These are phyloP conservation scores for Miichthys miiuy DNA, from an alignment of 2,797 vertebrate species.

Conservation along the genomic window DNA sequence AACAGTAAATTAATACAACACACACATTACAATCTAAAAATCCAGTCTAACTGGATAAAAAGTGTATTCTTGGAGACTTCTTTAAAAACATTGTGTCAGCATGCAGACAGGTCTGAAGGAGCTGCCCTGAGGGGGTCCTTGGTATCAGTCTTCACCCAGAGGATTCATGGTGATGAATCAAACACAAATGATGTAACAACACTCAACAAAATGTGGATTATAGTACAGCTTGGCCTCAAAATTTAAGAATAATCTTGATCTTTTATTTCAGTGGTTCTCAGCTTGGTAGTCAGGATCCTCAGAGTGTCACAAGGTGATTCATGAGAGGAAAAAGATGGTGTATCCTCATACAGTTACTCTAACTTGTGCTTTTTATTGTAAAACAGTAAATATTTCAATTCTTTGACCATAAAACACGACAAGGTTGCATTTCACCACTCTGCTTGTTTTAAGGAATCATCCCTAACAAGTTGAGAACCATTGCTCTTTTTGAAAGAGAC, in stretches of 20 bases:
- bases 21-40: conserved; percentile 26
- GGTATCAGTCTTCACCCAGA: conserved; percentile 57
- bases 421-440: background rate
- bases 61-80: conserved; percentile 26
- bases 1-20: conserved; percentile 38
- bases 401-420: background rate
- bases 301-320: conserved; percentile 3
- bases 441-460: background rate
- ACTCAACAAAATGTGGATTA: conserved; percentile 34
- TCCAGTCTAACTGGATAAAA: conserved; percentile 36
- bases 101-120: conserved; percentile 75
- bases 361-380: conserved; percentile 3
- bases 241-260: conserved; percentile 12
- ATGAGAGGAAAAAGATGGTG: background rate
- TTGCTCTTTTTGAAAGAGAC: conserved; percentile 42
- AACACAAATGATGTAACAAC: conserved; percentile 48
- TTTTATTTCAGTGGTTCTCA: conserved; percentile 52
- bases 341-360: background rate
- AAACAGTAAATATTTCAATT: background rate
- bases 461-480: conserved; percentile 48
- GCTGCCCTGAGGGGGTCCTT: conserved; percentile 66
- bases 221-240: conserved; percentile 36
- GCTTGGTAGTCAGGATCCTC: conserved; percentile 15
- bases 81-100: conserved; percentile 50
- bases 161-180: conserved; percentile 41